phyloP scores from a whole-genome alignment of 2,888 invertebrate genomes.

The Tachina grossa region DNA sequence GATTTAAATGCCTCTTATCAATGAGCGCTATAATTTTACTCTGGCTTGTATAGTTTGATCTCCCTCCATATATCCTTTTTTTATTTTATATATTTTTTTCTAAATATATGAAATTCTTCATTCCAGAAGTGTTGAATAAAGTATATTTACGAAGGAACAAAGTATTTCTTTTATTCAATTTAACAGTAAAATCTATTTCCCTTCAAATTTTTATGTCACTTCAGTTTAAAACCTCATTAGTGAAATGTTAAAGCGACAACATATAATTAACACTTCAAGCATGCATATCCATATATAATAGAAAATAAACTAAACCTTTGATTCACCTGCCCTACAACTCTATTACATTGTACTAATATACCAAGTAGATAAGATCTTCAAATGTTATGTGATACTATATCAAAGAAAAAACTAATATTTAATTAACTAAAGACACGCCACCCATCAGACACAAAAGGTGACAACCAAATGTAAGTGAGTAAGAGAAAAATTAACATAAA shows the following conservation, averaged over 20 bases:
- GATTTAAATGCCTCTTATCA: background rate
- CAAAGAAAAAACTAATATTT: slow-evolving; percentile 46
- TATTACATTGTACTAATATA: slow-evolving; percentile 24
- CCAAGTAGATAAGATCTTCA: slow-evolving; percentile 56
- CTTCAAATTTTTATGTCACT: background rate
- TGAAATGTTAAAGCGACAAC: slow-evolving; percentile 24
- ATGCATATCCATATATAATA: slow-evolving; percentile 51
- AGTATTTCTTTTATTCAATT: background rate
- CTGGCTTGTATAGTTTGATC: background rate
- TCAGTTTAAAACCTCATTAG: slow-evolving; percentile 39
- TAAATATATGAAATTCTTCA: background rate
- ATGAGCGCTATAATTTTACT: background rate
- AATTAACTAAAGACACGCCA: slow-evolving; percentile 45
- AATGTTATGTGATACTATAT: slow-evolving; percentile 47
- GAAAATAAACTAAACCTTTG: slow-evolving; percentile 1
- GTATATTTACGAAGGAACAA: background rate
- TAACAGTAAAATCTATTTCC: background rate
- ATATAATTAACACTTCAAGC: slow-evolving; percentile 66
- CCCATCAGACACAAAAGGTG: background rate
- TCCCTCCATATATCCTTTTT: background rate
- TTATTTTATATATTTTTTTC: background rate
- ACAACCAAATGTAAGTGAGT: background rate
- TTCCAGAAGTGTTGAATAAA: background rate
- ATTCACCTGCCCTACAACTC: slow-evolving; percentile 60
- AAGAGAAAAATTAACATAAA: slow-evolving; percentile 64